phyloP scores from a whole-genome alignment of 2,888 invertebrate species.

The Quadroppia sp. region DNA sequence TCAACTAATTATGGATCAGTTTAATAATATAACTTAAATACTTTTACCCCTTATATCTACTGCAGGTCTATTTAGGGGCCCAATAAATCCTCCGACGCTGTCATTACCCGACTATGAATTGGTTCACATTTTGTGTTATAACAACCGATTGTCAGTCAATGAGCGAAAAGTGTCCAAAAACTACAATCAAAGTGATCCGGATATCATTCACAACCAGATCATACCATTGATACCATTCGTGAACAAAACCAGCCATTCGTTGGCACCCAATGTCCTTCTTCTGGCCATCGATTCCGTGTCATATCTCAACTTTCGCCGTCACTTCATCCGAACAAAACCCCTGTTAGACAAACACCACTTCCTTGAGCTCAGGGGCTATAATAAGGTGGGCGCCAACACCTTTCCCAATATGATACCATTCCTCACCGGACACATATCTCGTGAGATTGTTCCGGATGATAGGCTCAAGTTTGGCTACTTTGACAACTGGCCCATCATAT shows the following conservation, averaged over 20 bases:
- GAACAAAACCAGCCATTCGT: not conserved
- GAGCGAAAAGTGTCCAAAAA: not conserved
- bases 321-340: slow-evolving; percentile 67
- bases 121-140: not conserved
- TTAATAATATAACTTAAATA: no score
- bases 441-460: slow-evolving; percentile 46
- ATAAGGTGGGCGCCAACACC: slow-evolving; percentile 57
- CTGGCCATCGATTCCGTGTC: slow-evolving; percentile 83
- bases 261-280: slow-evolving; percentile 67
- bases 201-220: not conserved
- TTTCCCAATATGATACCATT: slow-evolving; percentile 52
- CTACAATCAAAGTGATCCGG: not conserved
- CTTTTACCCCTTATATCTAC: not conserved
- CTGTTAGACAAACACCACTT: slow-evolving; percentile 61
- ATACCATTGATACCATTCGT: not conserved
- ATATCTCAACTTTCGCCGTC: slow-evolving; percentile 67
- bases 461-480: slow-evolving; percentile 46
- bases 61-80: not conserved
- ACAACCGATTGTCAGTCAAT: no score
- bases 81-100: not conserved
- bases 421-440: slow-evolving; percentile 50
- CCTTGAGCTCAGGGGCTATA: slow-evolving; percentile 70
- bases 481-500: slow-evolving; percentile 51
- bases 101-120: not conserved
- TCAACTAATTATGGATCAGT: no score